Evolutionary conservation across 2,888 invertebrate genomes (phyloP).

Genomic region (Hedya salicella): DNA sequence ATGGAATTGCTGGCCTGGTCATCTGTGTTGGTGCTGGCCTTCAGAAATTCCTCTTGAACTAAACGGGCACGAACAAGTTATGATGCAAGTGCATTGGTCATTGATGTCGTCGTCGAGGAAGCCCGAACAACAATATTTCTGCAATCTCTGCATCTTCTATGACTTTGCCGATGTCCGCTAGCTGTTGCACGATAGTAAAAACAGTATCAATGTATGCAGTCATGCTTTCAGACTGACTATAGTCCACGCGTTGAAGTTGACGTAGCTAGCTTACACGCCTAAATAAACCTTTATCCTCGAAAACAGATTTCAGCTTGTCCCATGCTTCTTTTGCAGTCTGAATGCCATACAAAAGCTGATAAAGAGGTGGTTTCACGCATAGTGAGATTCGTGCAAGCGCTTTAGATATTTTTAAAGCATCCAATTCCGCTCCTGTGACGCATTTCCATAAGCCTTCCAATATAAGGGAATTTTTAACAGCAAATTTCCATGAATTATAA

Average conservation of each 20-base stretch:
- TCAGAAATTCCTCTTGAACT: too few relatives aligned
- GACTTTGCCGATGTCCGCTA: too few relatives aligned
- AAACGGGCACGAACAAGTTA: too few relatives aligned
- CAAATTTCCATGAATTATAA: too few relatives aligned
- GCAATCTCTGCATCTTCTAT: too few relatives aligned
- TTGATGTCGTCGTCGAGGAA: too few relatives aligned
- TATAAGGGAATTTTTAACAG: too few relatives aligned
- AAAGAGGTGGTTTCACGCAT: conserved; percentile 7
- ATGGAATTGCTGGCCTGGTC: background rate
- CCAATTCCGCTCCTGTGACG: too few relatives aligned
- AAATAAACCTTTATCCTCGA: conserved; percentile 13
- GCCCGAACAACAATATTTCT: too few relatives aligned
- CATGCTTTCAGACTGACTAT: background rate
- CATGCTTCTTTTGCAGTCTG: conserved; percentile 9
- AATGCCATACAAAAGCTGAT: background rate
- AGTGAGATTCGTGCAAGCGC: conserved; percentile 13
- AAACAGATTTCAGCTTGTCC: conserved; percentile 6
- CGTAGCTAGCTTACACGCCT: conserved; percentile 2
- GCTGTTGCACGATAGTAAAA: conserved; percentile 11
- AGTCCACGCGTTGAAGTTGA: background rate
- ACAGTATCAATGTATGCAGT: conserved; percentile 17
- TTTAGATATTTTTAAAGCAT: too few relatives aligned
- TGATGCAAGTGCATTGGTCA: too few relatives aligned
- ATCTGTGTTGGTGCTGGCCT: background rate
- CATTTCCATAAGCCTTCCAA: too few relatives aligned